Evolutionary conservation across 2,888 invertebrate species (phyloP), one percentile per base, ranked within the genome.

Genomic region (Leptopilina drosophilae): DNA sequence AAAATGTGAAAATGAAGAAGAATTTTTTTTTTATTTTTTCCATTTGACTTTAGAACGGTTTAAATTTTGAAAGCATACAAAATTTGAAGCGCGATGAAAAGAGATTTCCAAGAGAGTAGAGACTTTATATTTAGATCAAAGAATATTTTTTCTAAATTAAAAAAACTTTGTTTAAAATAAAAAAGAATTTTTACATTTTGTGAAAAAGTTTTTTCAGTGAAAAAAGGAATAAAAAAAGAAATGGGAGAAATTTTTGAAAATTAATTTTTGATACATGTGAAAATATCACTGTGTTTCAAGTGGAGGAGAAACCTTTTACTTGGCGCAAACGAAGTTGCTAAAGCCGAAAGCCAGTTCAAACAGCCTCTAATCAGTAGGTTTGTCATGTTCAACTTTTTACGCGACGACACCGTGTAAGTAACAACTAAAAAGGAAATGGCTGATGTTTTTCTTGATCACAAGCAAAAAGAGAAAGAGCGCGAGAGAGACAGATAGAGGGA

Each of bases 301-400:
- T 56, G 9, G 6, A 69, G 53, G 14, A 53, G 7, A 42, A 42
- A n/a, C 56, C 73, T 73, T 73, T 73, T 73, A 73, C 73, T 33
- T 59, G 53, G 73, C 12, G 69, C 64, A 76, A 76, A 65, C 66
- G 76, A 65, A 46, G 53, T 59, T 26, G 59, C 65, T 75, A 15
- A 82, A 83, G 81, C 76, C 67, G 53, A 76, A 81, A 80, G 80
- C 78, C 82, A 86, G 82, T 83, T 83, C 85, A 85, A 87, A 87
- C 84, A 87, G 83, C 82, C 86, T 87, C 85, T 87, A 87, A 88
- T 89, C 87, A 87, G 82, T 82, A 81, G 84, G 81, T 80, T 79
- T 82, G 83, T 84, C 81, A 80, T 80, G 84, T 64, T 85, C 83
- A 77, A 84, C 85, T 85, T 84, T 85, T 82, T 80, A 66, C 64